These are phyloP conservation scores for Enteromius radiatus DNA, from an alignment of 2,797 vertebrate genomes.

Conservation along the genomic window DNA sequence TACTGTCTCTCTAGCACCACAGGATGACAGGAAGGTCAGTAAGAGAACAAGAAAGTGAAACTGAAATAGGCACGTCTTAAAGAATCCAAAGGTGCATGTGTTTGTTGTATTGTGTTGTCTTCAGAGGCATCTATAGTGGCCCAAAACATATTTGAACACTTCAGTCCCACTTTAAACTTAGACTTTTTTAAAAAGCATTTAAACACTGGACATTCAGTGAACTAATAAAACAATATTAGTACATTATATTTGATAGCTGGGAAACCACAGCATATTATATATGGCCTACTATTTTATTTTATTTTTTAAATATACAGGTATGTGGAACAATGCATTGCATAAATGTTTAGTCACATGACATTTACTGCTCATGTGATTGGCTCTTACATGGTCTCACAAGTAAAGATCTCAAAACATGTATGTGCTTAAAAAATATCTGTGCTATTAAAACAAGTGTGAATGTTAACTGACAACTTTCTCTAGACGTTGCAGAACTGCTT, in stretches of 20 bases:
- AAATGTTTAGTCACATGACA: neutral
- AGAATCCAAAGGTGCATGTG: neutral
- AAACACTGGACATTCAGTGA: neutral
- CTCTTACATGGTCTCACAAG: neutral
- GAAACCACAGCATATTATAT: neutral
- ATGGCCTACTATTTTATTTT: neutral
- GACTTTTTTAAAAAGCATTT: neutral
- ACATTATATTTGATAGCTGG: neutral
- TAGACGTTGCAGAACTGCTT: neutral
- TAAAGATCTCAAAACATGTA: neutral
- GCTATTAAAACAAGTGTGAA: neutral
- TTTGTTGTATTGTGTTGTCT: neutral
- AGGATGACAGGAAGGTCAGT: neutral
- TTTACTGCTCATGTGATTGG: neutral
- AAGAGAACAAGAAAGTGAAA: neutral
- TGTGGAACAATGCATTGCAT: neutral
- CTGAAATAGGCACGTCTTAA: neutral
- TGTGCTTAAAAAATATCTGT: neutral
- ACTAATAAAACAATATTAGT: neutral
- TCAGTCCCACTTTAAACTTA: no score
- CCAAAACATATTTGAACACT: neutral
- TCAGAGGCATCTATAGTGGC: neutral
- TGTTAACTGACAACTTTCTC: neutral
- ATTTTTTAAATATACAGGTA: neutral
- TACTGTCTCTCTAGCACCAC: neutral